Percentiles rank a stretch among this genome's conserved stretches.
phyloP scores from a whole-genome alignment of 2,113 vertebrate species.

The Plecturocebus donacophilus region DNA sequence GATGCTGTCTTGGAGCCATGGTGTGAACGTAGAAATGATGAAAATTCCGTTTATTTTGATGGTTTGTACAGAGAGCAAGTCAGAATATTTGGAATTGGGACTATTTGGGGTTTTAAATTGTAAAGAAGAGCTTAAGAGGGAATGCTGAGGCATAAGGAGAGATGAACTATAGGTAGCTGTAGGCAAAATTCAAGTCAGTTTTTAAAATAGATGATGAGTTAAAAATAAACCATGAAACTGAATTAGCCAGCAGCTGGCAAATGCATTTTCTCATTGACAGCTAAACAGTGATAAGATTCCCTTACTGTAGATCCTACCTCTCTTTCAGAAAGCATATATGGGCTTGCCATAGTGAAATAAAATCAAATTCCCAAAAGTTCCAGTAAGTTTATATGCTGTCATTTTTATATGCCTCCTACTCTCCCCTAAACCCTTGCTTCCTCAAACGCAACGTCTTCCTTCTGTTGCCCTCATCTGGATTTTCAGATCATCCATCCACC shows the following conservation, averaged over 20 bases:
- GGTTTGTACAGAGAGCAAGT: not conserved
- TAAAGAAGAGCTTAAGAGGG: slow-evolving; percentile 4
- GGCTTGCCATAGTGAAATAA: slow-evolving; percentile 18
- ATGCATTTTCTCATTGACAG: slow-evolving; percentile 54
- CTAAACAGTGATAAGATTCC: not conserved
- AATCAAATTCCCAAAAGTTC: slow-evolving; percentile 42
- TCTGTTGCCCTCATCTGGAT: not conserved
- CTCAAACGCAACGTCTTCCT: not conserved
- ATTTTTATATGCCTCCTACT: not conserved
- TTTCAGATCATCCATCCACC: not conserved
- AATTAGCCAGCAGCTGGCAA: slow-evolving; percentile 38
- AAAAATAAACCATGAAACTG: slow-evolving; percentile 59
- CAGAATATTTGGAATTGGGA: not conserved
- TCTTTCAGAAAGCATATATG: not conserved
- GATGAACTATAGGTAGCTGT: not conserved
- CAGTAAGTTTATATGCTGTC: not conserved
- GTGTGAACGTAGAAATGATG: not conserved
- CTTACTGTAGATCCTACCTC: not conserved
- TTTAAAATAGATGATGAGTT: slow-evolving; percentile 63
- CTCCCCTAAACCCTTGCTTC: not conserved
- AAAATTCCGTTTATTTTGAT: not conserved
- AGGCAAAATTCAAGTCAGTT: slow-evolving; percentile 40
- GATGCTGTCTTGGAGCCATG: not conserved
- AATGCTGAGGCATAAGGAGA: slow-evolving; percentile 25
- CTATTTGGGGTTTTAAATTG: slow-evolving; percentile 30